Conservation (phyloP, 35 echinoderm and acorn worm species). For the Stichopus chloronotus region DNA sequence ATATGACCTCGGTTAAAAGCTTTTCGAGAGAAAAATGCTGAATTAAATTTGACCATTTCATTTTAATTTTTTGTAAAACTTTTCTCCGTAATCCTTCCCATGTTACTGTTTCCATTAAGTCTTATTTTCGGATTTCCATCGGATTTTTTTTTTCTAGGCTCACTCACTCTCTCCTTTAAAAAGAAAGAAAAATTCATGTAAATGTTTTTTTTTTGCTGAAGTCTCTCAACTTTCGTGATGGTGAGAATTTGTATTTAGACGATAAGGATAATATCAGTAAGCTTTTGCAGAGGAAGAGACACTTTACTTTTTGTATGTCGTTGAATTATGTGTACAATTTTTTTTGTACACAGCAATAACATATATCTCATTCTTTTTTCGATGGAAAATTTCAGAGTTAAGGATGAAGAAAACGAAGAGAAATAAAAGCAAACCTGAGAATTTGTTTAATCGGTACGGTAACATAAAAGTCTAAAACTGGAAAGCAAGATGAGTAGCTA, state of each 20-base stretch:
- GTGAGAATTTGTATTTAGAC: neutral
- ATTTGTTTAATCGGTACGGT: too few relatives aligned
- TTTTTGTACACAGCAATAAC: too few relatives aligned
- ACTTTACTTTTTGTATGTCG: too few relatives aligned
- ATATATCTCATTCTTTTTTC: too few relatives aligned
- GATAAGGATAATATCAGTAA: neutral
- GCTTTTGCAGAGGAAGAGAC: too few relatives aligned
- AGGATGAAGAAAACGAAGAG: too few relatives aligned
- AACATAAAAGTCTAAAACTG: too few relatives aligned
- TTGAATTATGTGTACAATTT: too few relatives aligned
- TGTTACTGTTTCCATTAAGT: neutral
- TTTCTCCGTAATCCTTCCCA: neutral
- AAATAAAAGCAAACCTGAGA: too few relatives aligned
- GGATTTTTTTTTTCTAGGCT: neutral
- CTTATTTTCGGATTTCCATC: neutral
- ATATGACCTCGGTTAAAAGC: slow-evolving; percentile 2
- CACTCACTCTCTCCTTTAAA: neutral
- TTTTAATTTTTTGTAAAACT: neutral
- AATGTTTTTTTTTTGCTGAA: neutral
- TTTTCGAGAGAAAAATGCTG: slow-evolving; percentile 4
- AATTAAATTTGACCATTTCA: slow-evolving; percentile 9
- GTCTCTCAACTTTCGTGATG: neutral
- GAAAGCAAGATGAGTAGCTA: too few relatives aligned
- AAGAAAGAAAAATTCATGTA: too few relatives aligned
- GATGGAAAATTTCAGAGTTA: too few relatives aligned